Evolutionary conservation across 2,113 vertebrate species (phyloP).

Genomic region (Numenius arquata): DNA sequence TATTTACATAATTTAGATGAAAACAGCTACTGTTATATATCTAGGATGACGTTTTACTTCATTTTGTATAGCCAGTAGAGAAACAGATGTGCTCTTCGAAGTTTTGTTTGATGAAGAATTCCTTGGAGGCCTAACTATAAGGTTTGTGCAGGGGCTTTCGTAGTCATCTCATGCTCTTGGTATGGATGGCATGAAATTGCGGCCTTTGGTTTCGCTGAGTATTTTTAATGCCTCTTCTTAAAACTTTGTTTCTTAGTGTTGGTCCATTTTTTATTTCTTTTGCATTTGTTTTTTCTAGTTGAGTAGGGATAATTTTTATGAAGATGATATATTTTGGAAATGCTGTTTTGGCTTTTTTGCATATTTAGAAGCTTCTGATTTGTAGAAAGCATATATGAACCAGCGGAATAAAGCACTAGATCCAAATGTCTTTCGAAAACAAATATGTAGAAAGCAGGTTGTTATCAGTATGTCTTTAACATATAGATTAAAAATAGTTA

Average conservation of each 20-base stretch:
- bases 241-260: background rate
- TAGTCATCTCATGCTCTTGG: background rate
- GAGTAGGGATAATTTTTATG: background rate
- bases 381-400: background rate
- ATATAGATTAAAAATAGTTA: background rate
- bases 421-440: background rate
- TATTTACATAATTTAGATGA: background rate
- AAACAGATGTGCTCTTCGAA: conserved; percentile 95
- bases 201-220: background rate
- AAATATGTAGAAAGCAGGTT: background rate
- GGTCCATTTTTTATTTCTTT: background rate
- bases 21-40: background rate
- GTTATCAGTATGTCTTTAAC: background rate
- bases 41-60: background rate
- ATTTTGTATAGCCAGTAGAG: conserved; percentile 83
- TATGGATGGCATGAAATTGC: background rate
- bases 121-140: conserved; percentile 91
- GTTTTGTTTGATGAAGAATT: conserved; percentile 98
- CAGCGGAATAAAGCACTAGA: background rate
- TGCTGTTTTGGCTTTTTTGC: background rate
- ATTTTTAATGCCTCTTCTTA: background rate
- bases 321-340: background rate
- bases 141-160: conserved; percentile 70
- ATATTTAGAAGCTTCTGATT: background rate
- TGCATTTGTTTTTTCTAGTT: background rate